Evolutionary conservation across 2,113 vertebrate genomes (phyloP), one percentile per base, ranked within the genome.

Genomic region (Trichomycterus rosablanca): DNA sequence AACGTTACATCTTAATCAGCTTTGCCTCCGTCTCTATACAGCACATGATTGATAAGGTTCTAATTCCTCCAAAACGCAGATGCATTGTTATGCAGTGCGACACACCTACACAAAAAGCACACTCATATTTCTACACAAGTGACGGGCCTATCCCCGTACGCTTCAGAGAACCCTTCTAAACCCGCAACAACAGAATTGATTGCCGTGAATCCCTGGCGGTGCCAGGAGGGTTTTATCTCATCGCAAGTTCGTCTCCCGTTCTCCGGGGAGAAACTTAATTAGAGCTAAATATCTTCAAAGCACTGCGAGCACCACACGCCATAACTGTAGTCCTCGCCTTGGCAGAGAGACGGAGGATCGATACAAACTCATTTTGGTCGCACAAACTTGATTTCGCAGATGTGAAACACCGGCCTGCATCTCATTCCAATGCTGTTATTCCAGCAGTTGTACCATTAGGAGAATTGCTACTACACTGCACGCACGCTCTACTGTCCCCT

Each of bases 261-360:
- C 66, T 72, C 46, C 15, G 75, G 83, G 78, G 75, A 73, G 66
- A 76, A 83, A 83, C 78, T 83, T 88, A 83, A 88, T 86, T 86
- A 87, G 82, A 86, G 77, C 76, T 83, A 87, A 87, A 84, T 81
- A 88, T 84, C 81, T 82, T 84, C 81, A 85, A 79, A 85, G 79
- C 73, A 67, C 56, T 44, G 61, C 70, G 7, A 59, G 26, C 43
- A 40, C 35, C 61, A 39, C 71, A 34, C 44, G 59, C 74, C 59
- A 68, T 64, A 74, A 77, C 77, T 77, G 79, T 76, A 74, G 70
- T 74, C 71, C 22, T 71, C 61, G 59, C 46, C 71, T 73, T 24
- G 18, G 18, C 35, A 42, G 46, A 7, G 53, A 68, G 57, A 45
- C 20, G 63, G 57, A 5, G 61, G 71, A 84, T 86, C 77, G 61